Percentiles rank a stretch among this genome's conserved stretches.
Conservation (phyloP, 1,140 invertebrate genomes). For the Caenorhabditis brenneri region DNA sequence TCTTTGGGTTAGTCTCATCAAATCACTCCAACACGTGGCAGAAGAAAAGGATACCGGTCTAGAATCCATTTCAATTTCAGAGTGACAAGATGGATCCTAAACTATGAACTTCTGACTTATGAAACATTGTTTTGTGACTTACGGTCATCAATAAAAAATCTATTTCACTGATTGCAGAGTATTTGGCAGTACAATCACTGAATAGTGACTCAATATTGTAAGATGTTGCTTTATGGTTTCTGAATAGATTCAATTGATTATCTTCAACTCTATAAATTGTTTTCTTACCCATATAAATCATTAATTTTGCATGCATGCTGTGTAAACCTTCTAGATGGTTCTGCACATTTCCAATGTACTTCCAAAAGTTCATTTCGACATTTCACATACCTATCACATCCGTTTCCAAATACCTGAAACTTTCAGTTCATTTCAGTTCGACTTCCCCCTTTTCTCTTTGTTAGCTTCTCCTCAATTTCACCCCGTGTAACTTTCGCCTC, state of each 20-base stretch:
- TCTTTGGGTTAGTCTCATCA: constrained; percentile 23
- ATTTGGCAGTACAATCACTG: not conserved
- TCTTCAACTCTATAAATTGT: no score
- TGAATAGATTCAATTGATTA: not conserved
- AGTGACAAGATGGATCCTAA: not conserved
- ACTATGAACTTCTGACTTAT: not conserved
- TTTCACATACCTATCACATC: constrained; percentile 15
- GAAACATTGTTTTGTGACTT: not conserved
- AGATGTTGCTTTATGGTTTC: constrained; percentile 16
- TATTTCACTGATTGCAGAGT: constrained; percentile 28
- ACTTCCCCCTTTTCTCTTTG: not conserved
- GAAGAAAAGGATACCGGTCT: not conserved
- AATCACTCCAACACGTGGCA: constrained; percentile 19
- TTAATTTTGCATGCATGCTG: constrained; percentile 18
- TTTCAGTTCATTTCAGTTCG: not conserved
- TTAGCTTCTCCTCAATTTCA: not conserved
- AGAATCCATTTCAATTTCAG: not conserved
- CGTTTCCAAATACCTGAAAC: constrained; percentile 12
- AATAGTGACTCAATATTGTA: constrained; percentile 18
- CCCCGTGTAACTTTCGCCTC: constrained; percentile 19
- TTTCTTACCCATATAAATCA: constrained; percentile 10
- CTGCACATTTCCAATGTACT: constrained; percentile 30
- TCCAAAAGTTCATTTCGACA: constrained; percentile 3
- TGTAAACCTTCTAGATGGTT: constrained; percentile 15
- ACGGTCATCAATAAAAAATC: constrained; percentile 17